Base-by-base conservation (phyloP, 1,140 invertebrate genomes). In the Melitaea cinxia region DNA sequence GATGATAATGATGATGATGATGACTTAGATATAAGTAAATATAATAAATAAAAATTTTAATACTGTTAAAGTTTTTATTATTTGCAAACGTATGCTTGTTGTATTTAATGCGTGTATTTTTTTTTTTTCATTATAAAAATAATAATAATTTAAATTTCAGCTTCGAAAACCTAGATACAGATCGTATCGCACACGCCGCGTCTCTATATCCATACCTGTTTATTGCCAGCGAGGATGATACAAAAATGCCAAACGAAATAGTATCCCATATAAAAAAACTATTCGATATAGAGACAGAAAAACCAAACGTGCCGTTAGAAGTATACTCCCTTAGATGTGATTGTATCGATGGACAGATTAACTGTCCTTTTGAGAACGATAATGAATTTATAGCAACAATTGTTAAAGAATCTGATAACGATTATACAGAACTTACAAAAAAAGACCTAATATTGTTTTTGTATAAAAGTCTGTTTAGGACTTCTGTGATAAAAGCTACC, bases 321-420 rank as follows among this genome's bases (percentile, higher is more conserved):
- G 17, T 64, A 6, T 77, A 33, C 52, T 80, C 78, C 2, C 30
- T 84, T 9, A 63, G 77, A 9, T 59, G 66, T 30, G 78, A 83
- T 50, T 69, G 68, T 19, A 61, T 88, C 19, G 68, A 49, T 14
- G 72, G 71, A 10, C 55, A 67, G 35, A 58, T 88, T 4, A 75
- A 70, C 65, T 86, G 82, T 28, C 78, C 78, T 0, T 66, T 78
- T 12, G 73, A 72, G 3, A 69, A 75, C 19, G 73, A 79, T 24
- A 72, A 74, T 17, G 71, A 71, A 0, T 14, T 58, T 6, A 65
- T 75, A 5, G 64, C 65, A 12, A 28, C 30, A 2, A 54, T 80
- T 0, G 58, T 77, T 0, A 50, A 26, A 0, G 69, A 71, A 1
- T 52, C 54, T 9, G 5, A 59, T 1, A 52, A 23, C 0, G 60